Evolutionary conservation across 2,888 invertebrate genomes (phyloP), one percentile per base, ranked within the genome.

Genomic region (Phaedon cochleariae): DNA sequence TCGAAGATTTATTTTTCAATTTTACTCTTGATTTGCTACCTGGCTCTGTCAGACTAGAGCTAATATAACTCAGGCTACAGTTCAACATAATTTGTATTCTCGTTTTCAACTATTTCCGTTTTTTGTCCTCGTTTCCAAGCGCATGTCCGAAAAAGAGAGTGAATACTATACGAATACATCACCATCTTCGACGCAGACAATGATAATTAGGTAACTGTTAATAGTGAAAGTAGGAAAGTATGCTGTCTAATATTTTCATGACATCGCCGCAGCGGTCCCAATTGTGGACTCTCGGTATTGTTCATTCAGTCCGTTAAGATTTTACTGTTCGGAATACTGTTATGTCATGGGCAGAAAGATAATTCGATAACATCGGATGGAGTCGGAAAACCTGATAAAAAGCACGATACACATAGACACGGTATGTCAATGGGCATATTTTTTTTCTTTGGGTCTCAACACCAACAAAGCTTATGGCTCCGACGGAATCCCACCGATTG

Each of bases 101-200:
- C 21, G 55, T 41, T 55, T 21, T 54, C 12, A n/a, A 26, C 5
- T 15, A 41, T 41, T 37, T 15, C 41, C 41, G 37, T 55, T 21
- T 55, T 37, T 41, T n/a, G 55, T 41, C 15, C 55, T 41, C 20
- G 22, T 55, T 55, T 55, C 55, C 55, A 21, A 1, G 21, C 15
- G 17, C 20, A 41, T n/a, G 17, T n/a, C 7, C 22, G 41, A 21
- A 37, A 55, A 34, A 54, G 37, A 54, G 53, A 55, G 55, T 41
- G 22, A 55, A 41, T 1, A 37, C 12, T 34, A 54, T 9, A 10
- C 7, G 17, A 26, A 26, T 52, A n/a, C n/a, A n/a, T n/a, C n/a
- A n/a, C n/a, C n/a, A n/a, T n/a, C n/a, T n/a, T n/a, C n/a, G 34
- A n/a, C 20, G 4, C 15, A 29, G 29, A 52, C 26, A 26, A 52